Base-by-base conservation (phyloP, 2,888 invertebrate genomes). In the Prionchulus punctatus region DNA sequence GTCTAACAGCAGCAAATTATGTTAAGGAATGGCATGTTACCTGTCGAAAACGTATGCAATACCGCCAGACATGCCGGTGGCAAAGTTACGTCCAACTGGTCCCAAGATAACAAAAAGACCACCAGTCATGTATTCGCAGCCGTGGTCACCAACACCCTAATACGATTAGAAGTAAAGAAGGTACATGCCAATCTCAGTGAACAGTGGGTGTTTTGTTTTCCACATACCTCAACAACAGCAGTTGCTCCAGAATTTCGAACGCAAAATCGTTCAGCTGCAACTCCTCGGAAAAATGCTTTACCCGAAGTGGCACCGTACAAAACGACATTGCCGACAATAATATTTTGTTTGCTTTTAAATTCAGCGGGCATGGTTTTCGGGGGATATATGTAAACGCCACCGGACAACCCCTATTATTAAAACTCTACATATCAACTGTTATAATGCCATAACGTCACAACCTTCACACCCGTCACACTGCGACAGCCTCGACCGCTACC, bases 111-210 rank as follows among this genome's bases (percentile, higher is more conserved):
- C 79, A 60, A 86, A 85, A 12, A 63, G 53, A 28, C 70, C 70
- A 18, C 91, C 94, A 51, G 98, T 98, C 98, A 98, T 98, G 75
- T 98, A 98, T 77, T 98, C 98, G 78, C 98, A 98, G 58, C 92
- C 96, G 75, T 98, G 96, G 77, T 98, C 98, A 43, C 98, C 98
- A 58, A 91, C 92, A 55, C 94, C 94, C 77, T n/a, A n/a, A n/a
- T n/a, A n/a, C n/a, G n/a, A n/a, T n/a, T n/a, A n/a, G n/a, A n/a
- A n/a, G n/a, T n/a, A n/a, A n/a, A n/a, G n/a, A n/a, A n/a, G n/a
- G n/a, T n/a, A n/a, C n/a, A n/a, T n/a, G n/a, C n/a, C n/a, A n/a
- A n/a, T n/a, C n/a, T n/a, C n/a, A n/a, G n/a, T n/a, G n/a, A n/a
- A n/a, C n/a, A n/a, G n/a, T n/a, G n/a, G n/a, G n/a, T n/a, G n/a